Percentiles rank a stretch among this genome's conserved stretches.
Conservation (phyloP, 2,797 vertebrate species). For the Pseudotriccus pelzelni region DNA sequence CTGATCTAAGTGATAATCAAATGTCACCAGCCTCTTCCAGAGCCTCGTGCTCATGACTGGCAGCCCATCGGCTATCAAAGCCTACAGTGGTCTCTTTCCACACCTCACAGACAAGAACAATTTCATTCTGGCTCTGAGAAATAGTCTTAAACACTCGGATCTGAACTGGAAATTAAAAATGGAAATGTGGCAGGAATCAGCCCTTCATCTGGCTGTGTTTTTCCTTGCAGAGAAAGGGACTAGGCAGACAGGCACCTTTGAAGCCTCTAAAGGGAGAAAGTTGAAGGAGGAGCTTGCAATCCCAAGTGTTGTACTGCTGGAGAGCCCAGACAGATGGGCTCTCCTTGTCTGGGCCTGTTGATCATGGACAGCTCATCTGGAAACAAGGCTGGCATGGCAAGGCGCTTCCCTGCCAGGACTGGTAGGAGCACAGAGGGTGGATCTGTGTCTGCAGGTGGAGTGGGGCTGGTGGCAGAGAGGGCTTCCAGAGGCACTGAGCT, state of each 20-base stretch:
- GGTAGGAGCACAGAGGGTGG: background rate
- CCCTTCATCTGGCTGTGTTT: background rate
- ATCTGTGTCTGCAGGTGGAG: background rate
- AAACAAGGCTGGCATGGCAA: slow-evolving; percentile 17
- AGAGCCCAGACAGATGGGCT: slow-evolving; percentile 7
- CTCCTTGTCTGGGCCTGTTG: background rate
- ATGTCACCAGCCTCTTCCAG: background rate
- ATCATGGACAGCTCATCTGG: background rate
- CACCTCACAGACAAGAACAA: background rate
- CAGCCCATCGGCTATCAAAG: background rate
- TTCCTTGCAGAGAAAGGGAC: background rate
- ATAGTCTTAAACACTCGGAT: background rate
- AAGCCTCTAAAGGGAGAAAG: background rate
- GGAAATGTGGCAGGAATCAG: background rate
- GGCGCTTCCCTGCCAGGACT: background rate
- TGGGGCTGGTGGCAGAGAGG: background rate
- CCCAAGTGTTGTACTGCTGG: background rate
- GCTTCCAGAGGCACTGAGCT: background rate
- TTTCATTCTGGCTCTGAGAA: background rate
- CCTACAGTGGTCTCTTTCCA: background rate
- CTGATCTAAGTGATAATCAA: slow-evolving; percentile 51
- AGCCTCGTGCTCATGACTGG: background rate
- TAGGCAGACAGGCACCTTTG: background rate
- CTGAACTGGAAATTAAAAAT: background rate
- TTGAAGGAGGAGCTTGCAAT: background rate